These are phyloP conservation scores for Drosophila birchii DNA, from an alignment of 2,888 invertebrate genomes.

Conservation along the genomic window DNA sequence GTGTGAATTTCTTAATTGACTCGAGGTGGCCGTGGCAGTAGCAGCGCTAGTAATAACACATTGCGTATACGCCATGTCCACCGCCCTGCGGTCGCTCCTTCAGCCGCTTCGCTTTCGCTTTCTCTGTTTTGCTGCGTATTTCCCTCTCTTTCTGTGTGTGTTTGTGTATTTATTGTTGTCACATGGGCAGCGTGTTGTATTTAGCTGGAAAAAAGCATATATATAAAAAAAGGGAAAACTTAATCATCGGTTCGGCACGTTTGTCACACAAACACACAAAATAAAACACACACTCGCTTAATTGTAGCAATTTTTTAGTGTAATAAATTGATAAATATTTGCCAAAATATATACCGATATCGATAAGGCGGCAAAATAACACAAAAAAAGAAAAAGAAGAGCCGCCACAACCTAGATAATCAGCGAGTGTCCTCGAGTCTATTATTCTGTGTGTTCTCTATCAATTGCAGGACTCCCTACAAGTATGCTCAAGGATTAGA, in stretches of 20 bases:
- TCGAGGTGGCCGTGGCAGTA: constrained; percentile 46
- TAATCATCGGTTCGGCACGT: constrained; percentile 72
- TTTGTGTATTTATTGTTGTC: constrained; percentile 36
- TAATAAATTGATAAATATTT: constrained; percentile 77
- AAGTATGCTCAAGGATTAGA: constrained; percentile 24
- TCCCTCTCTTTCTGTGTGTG: constrained; percentile 12
- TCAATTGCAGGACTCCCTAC: constrained; percentile 13
- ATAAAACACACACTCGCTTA: constrained; percentile 35
- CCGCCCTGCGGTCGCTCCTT: constrained; percentile 24
- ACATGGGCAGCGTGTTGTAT: constrained; percentile 31
- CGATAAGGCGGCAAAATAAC: constrained; percentile 55
- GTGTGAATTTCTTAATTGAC: constrained; percentile 59
- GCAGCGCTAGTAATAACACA: constrained; percentile 46
- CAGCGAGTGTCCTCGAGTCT: background rate
- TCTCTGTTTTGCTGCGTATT: constrained; percentile 1
- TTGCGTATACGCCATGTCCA: constrained; percentile 71
- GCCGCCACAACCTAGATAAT: constrained; percentile 9
- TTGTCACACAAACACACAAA: constrained; percentile 32
- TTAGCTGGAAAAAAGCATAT: constrained; percentile 36
- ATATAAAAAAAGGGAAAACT: constrained; percentile 46
- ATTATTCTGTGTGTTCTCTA: background rate
- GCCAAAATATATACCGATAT: constrained; percentile 53
- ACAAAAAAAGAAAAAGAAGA: constrained; percentile 36
- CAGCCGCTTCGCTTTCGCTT: constrained; percentile 14
- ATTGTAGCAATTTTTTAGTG: constrained; percentile 71